These are phyloP conservation scores for Herpailurus yagouaroundi DNA, from an alignment of 2,113 vertebrate species.

Conservation along the genomic window DNA sequence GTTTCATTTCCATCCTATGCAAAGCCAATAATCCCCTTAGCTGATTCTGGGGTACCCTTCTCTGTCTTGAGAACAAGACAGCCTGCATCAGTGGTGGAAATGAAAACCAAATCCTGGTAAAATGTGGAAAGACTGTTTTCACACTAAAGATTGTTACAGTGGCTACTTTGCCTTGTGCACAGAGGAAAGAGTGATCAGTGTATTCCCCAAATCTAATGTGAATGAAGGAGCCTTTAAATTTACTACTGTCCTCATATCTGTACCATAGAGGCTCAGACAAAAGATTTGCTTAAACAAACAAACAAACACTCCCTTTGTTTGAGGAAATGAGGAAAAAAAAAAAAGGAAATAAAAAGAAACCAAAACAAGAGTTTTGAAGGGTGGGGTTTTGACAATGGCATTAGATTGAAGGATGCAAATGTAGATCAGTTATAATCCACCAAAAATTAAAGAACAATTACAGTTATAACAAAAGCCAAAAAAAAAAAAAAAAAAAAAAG, in stretches of 20 bases:
- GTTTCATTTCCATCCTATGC: not conserved
- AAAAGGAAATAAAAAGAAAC: not conserved
- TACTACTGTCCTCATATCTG: not conserved
- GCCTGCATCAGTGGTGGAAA: not conserved
- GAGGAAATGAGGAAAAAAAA: not conserved
- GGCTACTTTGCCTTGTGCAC: not conserved
- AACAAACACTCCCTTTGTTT: not conserved
- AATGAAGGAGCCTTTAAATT: not conserved
- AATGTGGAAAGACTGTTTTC: not conserved
- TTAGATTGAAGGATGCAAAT: not conserved
- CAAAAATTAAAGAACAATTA: not conserved
- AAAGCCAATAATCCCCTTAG: not conserved
- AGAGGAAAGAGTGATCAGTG: not conserved
- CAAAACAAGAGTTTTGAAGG: not conserved
- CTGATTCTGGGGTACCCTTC: not conserved
- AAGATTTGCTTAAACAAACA: not conserved
- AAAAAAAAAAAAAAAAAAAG: not conserved
- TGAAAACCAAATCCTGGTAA: constrained; percentile 18
- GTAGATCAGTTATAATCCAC: not conserved
- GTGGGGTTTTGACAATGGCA: not conserved
- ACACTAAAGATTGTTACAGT: not conserved
- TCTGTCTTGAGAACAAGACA: not conserved
- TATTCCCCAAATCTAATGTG: not conserved
- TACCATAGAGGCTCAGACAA: not conserved
- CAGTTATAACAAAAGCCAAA: not conserved